These are phyloP conservation scores for Thymelicus acteon DNA, from an alignment of 2,888 invertebrate species.

Conservation along the genomic window DNA sequence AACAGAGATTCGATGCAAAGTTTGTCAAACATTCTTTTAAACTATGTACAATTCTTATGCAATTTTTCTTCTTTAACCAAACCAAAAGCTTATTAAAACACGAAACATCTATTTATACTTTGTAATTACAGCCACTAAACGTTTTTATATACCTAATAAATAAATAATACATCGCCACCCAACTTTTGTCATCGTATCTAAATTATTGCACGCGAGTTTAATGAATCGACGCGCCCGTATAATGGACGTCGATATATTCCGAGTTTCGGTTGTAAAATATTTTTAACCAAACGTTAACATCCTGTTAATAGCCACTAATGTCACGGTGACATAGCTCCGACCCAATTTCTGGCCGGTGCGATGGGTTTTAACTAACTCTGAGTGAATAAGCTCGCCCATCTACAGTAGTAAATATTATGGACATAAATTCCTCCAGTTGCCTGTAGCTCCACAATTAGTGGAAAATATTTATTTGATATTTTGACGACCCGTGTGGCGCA, in stretches of 20 bases:
- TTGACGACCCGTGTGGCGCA: too few species aligned
- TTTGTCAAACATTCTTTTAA: too few species aligned
- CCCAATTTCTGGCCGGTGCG: constrained; percentile 65
- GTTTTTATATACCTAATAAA: not conserved
- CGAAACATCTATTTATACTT: not conserved
- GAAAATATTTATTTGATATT: too few species aligned
- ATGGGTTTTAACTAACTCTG: constrained; percentile 45
- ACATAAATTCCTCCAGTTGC: constrained; percentile 17
- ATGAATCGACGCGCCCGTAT: constrained; percentile 36
- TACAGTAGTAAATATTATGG: constrained; percentile 24
- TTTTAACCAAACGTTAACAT: constrained; percentile 67
- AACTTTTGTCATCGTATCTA: constrained; percentile 59
- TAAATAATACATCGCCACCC: constrained; percentile 53
- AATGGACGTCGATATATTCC: constrained; percentile 51
- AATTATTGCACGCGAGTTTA: constrained; percentile 46
- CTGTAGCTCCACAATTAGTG: constrained; percentile 7
- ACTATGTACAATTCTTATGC: too few species aligned
- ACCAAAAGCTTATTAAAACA: not conserved
- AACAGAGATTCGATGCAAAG: not conserved
- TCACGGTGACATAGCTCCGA: constrained; percentile 58
- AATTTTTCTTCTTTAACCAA: not conserved
- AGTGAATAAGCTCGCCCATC: constrained; percentile 30
- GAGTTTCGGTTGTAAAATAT: constrained; percentile 56
- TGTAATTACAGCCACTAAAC: too few species aligned
- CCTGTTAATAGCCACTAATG: constrained; percentile 74